phyloP scores from a whole-genome alignment of 2,797 vertebrate genomes.

The Xiphophorus birchmanni region DNA sequence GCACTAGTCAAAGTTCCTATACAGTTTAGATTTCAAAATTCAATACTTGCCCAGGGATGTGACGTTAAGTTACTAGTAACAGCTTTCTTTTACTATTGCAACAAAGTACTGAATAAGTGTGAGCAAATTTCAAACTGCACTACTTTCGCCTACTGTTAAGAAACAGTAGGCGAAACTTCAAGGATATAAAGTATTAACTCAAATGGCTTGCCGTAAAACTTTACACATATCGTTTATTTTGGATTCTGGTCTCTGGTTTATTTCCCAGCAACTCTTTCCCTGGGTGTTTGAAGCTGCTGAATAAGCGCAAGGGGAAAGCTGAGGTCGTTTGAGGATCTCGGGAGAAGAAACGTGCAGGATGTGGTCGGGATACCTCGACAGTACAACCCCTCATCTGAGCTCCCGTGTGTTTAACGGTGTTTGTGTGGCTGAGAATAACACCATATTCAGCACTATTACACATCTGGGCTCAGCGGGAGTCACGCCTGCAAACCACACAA shows the following conservation, averaged over 20 bases:
- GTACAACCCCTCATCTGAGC: conserved; percentile 62
- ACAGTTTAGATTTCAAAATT: background rate
- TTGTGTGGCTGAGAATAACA: conserved; percentile 59
- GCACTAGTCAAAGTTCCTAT: background rate
- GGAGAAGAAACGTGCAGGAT: conserved; percentile 68
- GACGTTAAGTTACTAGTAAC: background rate
- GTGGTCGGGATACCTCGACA: conserved; percentile 65
- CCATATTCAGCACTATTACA: conserved; percentile 61
- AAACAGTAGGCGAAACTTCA: background rate
- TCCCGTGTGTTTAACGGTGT: conserved; percentile 30
- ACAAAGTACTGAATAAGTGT: background rate
- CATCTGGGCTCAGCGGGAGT: conserved; percentile 70
- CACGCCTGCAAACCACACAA: conserved; percentile 65
- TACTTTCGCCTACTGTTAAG: background rate
- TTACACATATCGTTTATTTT: conserved; percentile 7
- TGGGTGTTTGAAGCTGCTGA: conserved; percentile 57
- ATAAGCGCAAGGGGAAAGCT: conserved; percentile 43
- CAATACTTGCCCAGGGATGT: background rate
- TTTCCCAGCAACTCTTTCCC: conserved; percentile 24
- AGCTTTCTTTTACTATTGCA: background rate
- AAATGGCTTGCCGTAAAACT: background rate
- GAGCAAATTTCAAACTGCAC: background rate
- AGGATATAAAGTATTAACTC: background rate
- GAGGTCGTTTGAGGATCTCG: conserved; percentile 48
- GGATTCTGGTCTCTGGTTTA: conserved; percentile 6